phyloP scores from a whole-genome alignment of 2,888 invertebrate genomes.

The Congeria kusceri region DNA sequence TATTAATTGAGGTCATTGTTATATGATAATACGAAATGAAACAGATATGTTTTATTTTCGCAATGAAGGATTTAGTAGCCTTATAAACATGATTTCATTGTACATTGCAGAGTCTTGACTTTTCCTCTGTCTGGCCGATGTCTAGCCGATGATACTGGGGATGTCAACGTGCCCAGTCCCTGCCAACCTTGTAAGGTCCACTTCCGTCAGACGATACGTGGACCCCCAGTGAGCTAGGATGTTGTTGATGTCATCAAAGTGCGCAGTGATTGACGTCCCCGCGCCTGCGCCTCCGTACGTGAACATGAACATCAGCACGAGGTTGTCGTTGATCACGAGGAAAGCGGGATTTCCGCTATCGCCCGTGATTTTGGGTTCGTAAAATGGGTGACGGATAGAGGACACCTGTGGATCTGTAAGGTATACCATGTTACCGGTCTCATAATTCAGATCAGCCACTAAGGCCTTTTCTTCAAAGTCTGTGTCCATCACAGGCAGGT shows the following conservation, averaged over 20 bases:
- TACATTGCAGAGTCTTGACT: no score
- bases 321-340: slow-evolving; percentile 69
- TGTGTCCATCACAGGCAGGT: slow-evolving; percentile 68
- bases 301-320: slow-evolving; percentile 72
- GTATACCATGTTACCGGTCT: slow-evolving; percentile 54
- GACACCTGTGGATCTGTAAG: slow-evolving; percentile 39
- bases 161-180: slow-evolving; percentile 17
- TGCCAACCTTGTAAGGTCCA: slow-evolving; percentile 56
- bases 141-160: slow-evolving; percentile 42
- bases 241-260: slow-evolving; percentile 68
- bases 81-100: no score
- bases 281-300: slow-evolving; percentile 73
- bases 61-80: no score
- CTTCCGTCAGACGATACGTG: slow-evolving; percentile 66
- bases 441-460: slow-evolving; percentile 63
- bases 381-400: slow-evolving; percentile 59
- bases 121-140: no score
- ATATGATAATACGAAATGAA: no score
- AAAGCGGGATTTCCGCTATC: slow-evolving; percentile 77
- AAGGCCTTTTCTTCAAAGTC: slow-evolving; percentile 76
- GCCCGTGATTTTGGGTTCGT: slow-evolving; percentile 69
- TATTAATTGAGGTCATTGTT: no score
- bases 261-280: slow-evolving; percentile 68
- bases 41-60: no score
- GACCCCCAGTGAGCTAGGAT: slow-evolving; percentile 66